phyloP scores from a whole-genome alignment of 2,888 invertebrate species.

The Bellardia pandia region DNA sequence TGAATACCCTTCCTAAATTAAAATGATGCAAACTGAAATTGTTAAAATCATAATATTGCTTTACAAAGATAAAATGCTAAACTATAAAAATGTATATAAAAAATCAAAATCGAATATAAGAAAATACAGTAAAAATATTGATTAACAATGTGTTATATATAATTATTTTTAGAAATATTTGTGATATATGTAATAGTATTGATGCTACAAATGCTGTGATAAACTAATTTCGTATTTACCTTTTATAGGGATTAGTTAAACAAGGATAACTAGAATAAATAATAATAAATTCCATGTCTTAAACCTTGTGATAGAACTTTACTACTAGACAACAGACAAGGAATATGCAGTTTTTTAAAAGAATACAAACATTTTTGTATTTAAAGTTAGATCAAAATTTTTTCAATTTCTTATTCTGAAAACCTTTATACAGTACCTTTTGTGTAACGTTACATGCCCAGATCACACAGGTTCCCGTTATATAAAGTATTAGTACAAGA shows the following conservation, averaged over 20 bases:
- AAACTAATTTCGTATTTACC: not conserved
- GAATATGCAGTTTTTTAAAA: conserved; percentile 6
- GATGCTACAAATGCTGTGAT: not conserved
- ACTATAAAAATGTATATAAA: too few species aligned
- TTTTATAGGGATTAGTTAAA: not conserved
- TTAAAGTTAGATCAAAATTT: not conserved
- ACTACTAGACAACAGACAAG: conserved; percentile 1
- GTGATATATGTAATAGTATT: not conserved
- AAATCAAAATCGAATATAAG: too few species aligned
- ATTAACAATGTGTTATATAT: too few species aligned
- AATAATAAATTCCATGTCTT: conserved; percentile 36
- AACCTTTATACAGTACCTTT: too few species aligned
- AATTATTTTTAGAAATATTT: too few species aligned
- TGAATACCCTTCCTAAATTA: conserved; percentile 20
- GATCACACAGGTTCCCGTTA: too few species aligned
- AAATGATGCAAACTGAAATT: too few species aligned
- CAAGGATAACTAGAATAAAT: conserved; percentile 20
- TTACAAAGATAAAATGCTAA: too few species aligned
- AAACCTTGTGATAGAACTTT: conserved; percentile 49
- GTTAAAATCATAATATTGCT: too few species aligned
- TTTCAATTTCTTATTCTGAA: not conserved
- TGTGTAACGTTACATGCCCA: not conserved
- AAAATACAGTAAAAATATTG: too few species aligned
- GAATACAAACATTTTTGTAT: not conserved
- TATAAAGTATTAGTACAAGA: too few species aligned